phyloP scores from a whole-genome alignment of 2,888 invertebrate genomes.

The Eupithecia exiguata region DNA sequence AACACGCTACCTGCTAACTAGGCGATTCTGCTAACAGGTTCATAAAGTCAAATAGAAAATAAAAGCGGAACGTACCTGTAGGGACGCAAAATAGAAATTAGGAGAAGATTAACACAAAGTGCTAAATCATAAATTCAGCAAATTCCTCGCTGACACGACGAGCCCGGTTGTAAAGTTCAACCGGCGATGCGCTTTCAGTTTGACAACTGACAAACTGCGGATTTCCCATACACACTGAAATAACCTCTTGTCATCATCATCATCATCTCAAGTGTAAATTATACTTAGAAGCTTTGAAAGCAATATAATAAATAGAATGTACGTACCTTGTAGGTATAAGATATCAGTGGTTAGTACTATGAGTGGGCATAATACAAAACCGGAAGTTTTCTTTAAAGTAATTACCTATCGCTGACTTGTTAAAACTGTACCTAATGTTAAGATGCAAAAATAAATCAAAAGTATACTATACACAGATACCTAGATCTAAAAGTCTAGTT shows the following conservation, averaged over 20 bases:
- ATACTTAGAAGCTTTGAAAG: not conserved
- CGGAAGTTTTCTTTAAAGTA: too few relatives aligned
- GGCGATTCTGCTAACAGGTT: too few relatives aligned
- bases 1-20: too few relatives aligned
- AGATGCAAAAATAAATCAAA: too few relatives aligned
- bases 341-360: too few relatives aligned
- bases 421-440: too few relatives aligned
- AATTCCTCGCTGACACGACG: conserved; percentile 35
- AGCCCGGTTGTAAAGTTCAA: conserved; percentile 46
- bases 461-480: too few relatives aligned
- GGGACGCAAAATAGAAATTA: not conserved
- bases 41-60: not conserved
- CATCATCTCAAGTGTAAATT: not conserved
- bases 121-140: conserved; percentile 40
- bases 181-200: conserved; percentile 57
- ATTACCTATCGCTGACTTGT: too few relatives aligned
- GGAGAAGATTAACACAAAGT: conserved; percentile 22
- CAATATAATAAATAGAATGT: too few relatives aligned
- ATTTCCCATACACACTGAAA: conserved; percentile 53
- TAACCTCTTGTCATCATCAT: conserved; percentile 36
- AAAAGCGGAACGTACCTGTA: not conserved
- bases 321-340: too few relatives aligned
- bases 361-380: too few relatives aligned
- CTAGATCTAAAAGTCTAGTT: too few relatives aligned
- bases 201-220: conserved; percentile 54